Evolutionary conservation across 2,797 vertebrate species (phyloP), one percentile per base, ranked within the genome.

Genomic region (Lepus townsendii): DNA sequence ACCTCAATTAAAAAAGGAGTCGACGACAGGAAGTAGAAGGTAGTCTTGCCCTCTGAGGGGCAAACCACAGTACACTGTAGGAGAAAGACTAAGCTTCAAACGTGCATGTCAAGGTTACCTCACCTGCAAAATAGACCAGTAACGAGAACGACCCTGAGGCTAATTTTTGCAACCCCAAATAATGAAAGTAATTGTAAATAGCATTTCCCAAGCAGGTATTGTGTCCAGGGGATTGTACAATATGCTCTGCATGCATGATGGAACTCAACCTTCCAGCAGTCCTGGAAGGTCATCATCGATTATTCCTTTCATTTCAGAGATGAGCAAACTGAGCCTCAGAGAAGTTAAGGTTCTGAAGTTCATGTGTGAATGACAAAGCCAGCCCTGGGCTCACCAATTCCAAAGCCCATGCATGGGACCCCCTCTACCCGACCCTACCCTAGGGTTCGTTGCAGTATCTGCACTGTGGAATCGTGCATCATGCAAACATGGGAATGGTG

Each of bases 401-500:
- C 35, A 66, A 76, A 66, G 2, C 24, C 10, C 16, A 12, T 1
- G 54, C 10, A 1, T 9, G 50, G 30, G 77, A 24, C 9, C 7
- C 35, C 1, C 17, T 4, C 5, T 17, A 9, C 14, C n/a, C 13
- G 8, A 63, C 19, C 24, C 47, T 13, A 5, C 42, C 38, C 32
- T 11, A 6, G 38, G 35, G 77, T 19, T 22, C 1, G 20, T 0
- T 5, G 0, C 17, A 6, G 2, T 8, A 11, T 32, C n/a, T n/a
- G 30, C 24, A 17, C 9, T 17, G n/a, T 6, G 30, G 54, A n/a
- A 24, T 5, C 8, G 12, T 68, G 6, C 2, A 2, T 20, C 54
- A 4, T 57, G 3, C 1, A 47, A 27, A 35, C 30, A 1, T 5
- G 32, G 30, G 60, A 69, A 57, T 17, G 9, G 60, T 7, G 4